Evolutionary conservation across 2,797 vertebrate species (phyloP).

Genomic region (Gymnopithys bicolor): DNA sequence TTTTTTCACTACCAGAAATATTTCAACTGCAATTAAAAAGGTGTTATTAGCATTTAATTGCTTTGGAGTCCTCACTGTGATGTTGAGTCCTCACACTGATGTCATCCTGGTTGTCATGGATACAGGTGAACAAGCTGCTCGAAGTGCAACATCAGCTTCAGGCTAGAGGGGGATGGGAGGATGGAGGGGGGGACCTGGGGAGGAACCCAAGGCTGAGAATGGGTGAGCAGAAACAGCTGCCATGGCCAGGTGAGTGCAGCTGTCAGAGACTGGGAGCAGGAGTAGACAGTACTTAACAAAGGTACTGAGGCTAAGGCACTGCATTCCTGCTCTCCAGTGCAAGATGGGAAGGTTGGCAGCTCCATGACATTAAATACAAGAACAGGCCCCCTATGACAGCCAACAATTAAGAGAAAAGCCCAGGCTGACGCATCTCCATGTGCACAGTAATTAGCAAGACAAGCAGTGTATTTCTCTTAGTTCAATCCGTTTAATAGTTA

Average conservation of each 20-base stretch:
- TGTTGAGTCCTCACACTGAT: slow-evolving; percentile 43
- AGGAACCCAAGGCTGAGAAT: slow-evolving; percentile 14
- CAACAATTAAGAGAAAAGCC: slow-evolving; percentile 38
- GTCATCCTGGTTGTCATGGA: slow-evolving; percentile 71
- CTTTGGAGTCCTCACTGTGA: slow-evolving; percentile 11
- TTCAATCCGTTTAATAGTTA: not conserved
- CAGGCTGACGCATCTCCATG: not conserved
- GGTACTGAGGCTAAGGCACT: not conserved
- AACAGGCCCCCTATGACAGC: not conserved
- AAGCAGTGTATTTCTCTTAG: slow-evolving; percentile 28
- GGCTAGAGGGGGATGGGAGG: not conserved
- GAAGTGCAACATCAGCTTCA: slow-evolving; percentile 27
- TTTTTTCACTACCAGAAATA: not conserved
- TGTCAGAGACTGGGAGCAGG: not conserved
- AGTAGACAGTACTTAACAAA: not conserved
- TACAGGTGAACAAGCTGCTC: slow-evolving; percentile 63
- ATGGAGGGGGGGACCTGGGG: not conserved
- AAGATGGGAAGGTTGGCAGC: slow-evolving; percentile 9
- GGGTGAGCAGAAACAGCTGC: not conserved
- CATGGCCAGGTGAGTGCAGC: not conserved
- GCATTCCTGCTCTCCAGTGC: not conserved
- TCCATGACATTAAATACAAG: not conserved
- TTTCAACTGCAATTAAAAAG: slow-evolving; percentile 48
- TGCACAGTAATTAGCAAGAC: slow-evolving; percentile 56
- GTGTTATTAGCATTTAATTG: slow-evolving; percentile 43